phyloP scores from a whole-genome alignment of 2,888 invertebrate species.

The Callyntrura guangdongensis region DNA sequence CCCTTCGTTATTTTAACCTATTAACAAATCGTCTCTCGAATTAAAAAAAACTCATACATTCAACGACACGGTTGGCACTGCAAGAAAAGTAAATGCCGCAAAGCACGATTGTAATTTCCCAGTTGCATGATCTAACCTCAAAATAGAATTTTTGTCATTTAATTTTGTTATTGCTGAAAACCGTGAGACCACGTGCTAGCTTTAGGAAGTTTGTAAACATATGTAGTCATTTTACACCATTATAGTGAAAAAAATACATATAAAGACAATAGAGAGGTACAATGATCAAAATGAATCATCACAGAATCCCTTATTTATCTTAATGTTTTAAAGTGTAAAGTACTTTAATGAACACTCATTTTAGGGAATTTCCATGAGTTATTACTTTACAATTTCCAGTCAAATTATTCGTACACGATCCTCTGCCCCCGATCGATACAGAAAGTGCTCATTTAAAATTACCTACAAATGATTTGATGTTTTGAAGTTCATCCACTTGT shows the following conservation, averaged over 20 bases:
- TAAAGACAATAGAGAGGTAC: background rate
- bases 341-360: too few species aligned
- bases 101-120: slow-evolving; percentile 74
- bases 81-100: slow-evolving; percentile 5
- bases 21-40: slow-evolving; percentile 62
- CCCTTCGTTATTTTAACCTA: slow-evolving; percentile 65
- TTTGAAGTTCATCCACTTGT: too few species aligned
- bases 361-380: too few species aligned
- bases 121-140: slow-evolving; percentile 72
- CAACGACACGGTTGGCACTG: background rate
- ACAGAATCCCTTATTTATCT: background rate
- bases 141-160: slow-evolving; percentile 70
- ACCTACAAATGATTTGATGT: too few species aligned
- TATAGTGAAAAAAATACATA: slow-evolving; percentile 10
- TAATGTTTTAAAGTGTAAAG: too few species aligned
- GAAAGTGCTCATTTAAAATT: too few species aligned
- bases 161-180: slow-evolving; percentile 46
- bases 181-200: slow-evolving; percentile 72
- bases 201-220: slow-evolving; percentile 44
- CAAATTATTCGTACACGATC: too few species aligned
- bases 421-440: too few species aligned
- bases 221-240: slow-evolving; percentile 9
- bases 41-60: slow-evolving; percentile 22
- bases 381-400: too few species aligned
- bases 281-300: background rate